Conservation (phyloP, 2,797 vertebrate species). For the Coluber constrictor region DNA sequence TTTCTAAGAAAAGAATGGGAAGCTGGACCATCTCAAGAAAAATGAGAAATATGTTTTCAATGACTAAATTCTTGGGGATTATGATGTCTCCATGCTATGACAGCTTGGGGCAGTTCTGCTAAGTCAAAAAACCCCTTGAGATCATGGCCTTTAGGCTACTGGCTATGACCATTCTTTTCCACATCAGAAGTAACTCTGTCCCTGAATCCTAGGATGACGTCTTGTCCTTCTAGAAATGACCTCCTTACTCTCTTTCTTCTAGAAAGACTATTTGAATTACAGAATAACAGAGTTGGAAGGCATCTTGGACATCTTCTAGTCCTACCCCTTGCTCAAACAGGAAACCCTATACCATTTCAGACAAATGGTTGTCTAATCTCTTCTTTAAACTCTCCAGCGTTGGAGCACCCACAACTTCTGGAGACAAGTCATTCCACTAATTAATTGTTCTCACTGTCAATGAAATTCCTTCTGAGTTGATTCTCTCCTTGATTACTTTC, state of each 20-base stretch:
- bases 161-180: neutral
- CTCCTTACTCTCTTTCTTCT: neutral
- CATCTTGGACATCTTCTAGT: too few species aligned
- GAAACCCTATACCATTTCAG: too few species aligned
- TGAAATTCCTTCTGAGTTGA: too few species aligned
- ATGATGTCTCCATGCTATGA: neutral
- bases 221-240: neutral
- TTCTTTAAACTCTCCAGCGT: too few species aligned
- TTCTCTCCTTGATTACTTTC: too few species aligned
- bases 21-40: neutral
- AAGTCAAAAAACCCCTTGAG: too few species aligned
- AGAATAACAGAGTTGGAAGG: too few species aligned
- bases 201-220: neutral
- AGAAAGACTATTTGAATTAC: neutral
- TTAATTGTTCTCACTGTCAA: too few species aligned
- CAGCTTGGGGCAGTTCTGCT: neutral
- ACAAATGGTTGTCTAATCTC: too few species aligned
- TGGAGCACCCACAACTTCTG: too few species aligned
- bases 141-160: neutral
- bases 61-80: neutral
- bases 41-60: constrained; percentile 15
- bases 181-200: neutral
- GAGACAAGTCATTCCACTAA: too few species aligned
- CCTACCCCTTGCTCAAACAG: too few species aligned
- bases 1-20: neutral